Conservation (phyloP, 2,113 vertebrate species). For the Saimiri boliviensis region DNA sequence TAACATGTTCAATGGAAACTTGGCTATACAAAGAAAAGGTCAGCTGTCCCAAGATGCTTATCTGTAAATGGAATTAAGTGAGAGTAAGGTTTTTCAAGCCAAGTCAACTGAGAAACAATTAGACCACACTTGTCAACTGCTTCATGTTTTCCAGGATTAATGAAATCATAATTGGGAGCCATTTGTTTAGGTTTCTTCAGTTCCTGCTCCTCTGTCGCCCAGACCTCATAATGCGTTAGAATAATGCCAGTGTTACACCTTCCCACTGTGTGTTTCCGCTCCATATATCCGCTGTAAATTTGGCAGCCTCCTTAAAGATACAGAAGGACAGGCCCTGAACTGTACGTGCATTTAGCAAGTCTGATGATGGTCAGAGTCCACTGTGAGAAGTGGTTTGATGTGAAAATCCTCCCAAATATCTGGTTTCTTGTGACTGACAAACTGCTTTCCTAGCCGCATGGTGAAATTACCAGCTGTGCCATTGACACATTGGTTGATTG, state of each 20-base stretch:
- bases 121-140: neutral
- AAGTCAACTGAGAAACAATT: conserved; percentile 45
- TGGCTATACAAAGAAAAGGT: conserved; percentile 7
- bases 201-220: neutral
- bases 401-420: neutral
- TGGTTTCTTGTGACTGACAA: conserved; percentile 30
- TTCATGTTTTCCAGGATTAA: conserved; percentile 21
- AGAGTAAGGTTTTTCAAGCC: conserved; percentile 32
- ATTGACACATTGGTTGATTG: neutral
- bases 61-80: conserved; percentile 40
- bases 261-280: neutral
- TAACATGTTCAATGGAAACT: conserved; percentile 45
- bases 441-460: conserved; percentile 34
- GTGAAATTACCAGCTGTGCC: neutral
- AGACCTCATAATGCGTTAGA: neutral
- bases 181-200: conserved; percentile 35
- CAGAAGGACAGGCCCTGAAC: neutral
- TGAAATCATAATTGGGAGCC: conserved; percentile 15
- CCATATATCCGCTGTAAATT: neutral
- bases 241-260: neutral
- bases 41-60: neutral
- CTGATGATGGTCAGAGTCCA: neutral
- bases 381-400: conserved; percentile 11
- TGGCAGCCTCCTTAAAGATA: neutral
- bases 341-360: neutral